These are phyloP conservation scores for Oncopeltus fasciatus DNA, from an alignment of 1,140 invertebrate genomes.

Conservation along the genomic window DNA sequence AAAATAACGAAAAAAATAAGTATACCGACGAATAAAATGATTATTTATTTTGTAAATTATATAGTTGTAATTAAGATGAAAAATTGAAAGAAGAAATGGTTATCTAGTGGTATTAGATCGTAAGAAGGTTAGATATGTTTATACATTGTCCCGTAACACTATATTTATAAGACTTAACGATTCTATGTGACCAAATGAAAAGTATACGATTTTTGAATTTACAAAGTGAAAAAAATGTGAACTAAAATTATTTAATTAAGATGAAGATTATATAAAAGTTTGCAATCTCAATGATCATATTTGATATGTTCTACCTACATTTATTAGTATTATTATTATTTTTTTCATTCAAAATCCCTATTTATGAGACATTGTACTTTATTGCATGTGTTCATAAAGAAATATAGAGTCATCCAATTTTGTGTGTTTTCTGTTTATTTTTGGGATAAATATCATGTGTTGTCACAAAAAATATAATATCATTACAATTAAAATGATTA, in stretches of 20 bases:
- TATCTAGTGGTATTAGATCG: conserved; percentile 20
- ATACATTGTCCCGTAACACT: conserved; percentile 13
- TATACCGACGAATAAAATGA: conserved; percentile 14
- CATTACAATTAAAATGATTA: background rate
- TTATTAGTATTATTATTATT: too few relatives aligned
- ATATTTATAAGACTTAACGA: conserved; percentile 19
- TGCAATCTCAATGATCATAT: conserved; percentile 19
- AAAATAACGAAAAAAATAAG: conserved; percentile 1
- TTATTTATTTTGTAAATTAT: conserved; percentile 14
- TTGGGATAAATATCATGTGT: background rate
- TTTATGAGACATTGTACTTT: too few relatives aligned
- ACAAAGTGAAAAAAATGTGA: too few relatives aligned
- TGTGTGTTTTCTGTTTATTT: background rate
- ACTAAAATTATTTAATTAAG: too few relatives aligned
- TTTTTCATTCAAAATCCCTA: too few relatives aligned
- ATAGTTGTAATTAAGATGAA: conserved; percentile 1
- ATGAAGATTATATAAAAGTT: background rate
- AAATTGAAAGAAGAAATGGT: background rate
- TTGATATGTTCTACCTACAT: conserved; percentile 18
- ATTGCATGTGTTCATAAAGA: conserved; percentile 15
- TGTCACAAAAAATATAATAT: too few relatives aligned
- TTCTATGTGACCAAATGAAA: conserved; percentile 25
- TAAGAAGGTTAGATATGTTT: conserved; percentile 19
- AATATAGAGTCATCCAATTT: conserved; percentile 2
- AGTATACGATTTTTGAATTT: conserved; percentile 24